Percentiles rank a stretch among this genome's conserved stretches.
phyloP scores from a whole-genome alignment of 1,140 invertebrate genomes.

The Brachionus calyciflorus region DNA sequence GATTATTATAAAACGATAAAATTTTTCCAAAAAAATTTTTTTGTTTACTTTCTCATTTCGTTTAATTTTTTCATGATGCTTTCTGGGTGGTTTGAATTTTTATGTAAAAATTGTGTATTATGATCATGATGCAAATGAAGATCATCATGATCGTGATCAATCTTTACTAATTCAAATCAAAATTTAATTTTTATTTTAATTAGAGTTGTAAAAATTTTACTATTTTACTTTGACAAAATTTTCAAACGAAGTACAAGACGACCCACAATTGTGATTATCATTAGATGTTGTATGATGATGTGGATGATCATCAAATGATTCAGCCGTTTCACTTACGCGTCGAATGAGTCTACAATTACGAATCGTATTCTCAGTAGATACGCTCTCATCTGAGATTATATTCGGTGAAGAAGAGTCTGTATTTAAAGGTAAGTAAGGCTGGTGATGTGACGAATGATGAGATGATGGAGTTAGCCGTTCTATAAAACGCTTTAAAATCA shows the following conservation, averaged over 20 bases:
- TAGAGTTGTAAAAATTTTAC: too few relatives aligned
- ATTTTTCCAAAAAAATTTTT: too few relatives aligned
- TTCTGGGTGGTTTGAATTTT: not conserved
- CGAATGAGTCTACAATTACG: not conserved
- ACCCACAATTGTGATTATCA: not conserved
- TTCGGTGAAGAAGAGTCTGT: not conserved
- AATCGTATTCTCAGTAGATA: not conserved
- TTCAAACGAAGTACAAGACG: not conserved
- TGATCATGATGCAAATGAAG: conserved; percentile 37
- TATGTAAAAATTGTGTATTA: conserved; percentile 29
- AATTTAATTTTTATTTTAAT: not conserved
- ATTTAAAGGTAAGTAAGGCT: not conserved
- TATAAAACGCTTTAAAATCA: conserved; percentile 36
- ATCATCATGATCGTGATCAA: conserved; percentile 17
- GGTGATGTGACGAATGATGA: not conserved
- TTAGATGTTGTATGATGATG: not conserved
- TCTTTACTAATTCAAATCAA: conserved; percentile 24
- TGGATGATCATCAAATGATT: conserved; percentile 26
- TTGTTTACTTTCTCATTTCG: conserved; percentile 33
- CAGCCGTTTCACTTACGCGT: not conserved
- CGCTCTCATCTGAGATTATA: not conserved
- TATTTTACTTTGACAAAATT: not conserved
- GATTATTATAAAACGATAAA: not conserved
- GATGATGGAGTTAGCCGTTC: not conserved
- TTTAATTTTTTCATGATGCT: not conserved